Base-by-base conservation (phyloP, 2,797 vertebrate species). In the Limnodromus scolopaceus region DNA sequence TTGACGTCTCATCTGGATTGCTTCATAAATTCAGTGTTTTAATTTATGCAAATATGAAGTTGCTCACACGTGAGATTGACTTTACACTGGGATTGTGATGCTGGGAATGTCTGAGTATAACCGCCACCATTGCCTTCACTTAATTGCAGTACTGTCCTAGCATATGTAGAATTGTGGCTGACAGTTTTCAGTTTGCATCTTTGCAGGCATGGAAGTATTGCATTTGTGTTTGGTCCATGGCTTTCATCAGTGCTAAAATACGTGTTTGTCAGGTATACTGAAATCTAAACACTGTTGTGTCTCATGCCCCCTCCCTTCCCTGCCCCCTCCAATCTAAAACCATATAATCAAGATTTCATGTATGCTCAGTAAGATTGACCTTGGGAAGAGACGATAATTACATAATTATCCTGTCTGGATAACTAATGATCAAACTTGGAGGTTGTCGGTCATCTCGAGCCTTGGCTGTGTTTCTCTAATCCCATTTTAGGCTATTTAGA, bases 391-490 rank as follows among this genome's bases (percentile, higher is more conserved):
- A 48, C 32, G 0, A 0, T 64, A 81, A 89, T 89, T 64, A 64
- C 28, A 17, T 86, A 89, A 57, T 86, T 96, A 61, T 51, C 49
- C 36, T 81, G 49, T 88, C 84, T 78, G 53, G 36, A 32, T 95
- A 93, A 66, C 46, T 93, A 77, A 64, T 0, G 1, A 68, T 85
- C 61, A 71, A 64, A 70, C n/a, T 30, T n/a, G 41, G 41, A 61
- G 66, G 75, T 28, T 88, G 76, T 84, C 76, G 79, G 75, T 75
- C 51, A 30, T 70, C 57, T 88, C 61, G 63, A 88, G 32, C 41
- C 53, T 87, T 74, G 78, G 61, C 58, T 70, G 36, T 60, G 48
- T 91, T 94, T 83, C 27, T 77, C 34, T 93, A 85, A 68, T 96
- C 72, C 45, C 70, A 17, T 86, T 92, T 88, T 71, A 72, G 38